Percentiles rank a stretch among this genome's conserved stretches.
Evolutionary conservation across 2,113 vertebrate species (phyloP).

Genomic region (Etheostoma spectabile): DNA sequence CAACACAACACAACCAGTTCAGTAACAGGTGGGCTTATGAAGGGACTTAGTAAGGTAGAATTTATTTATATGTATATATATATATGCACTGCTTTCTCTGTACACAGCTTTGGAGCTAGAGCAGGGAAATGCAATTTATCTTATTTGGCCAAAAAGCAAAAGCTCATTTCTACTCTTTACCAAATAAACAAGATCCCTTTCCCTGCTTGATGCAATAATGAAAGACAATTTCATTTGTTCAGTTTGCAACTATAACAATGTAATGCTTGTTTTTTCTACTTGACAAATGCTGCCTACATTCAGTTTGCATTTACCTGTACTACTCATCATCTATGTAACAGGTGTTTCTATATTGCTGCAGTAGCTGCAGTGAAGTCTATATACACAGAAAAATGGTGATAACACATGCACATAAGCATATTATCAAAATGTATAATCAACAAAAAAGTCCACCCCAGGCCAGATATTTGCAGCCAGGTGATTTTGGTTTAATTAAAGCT

Average conservation of each 20-base stretch:
- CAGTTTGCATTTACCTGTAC: neutral
- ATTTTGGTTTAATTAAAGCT: constrained; percentile 27
- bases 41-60: neutral
- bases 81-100: neutral
- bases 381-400: neutral
- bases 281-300: neutral
- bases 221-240: neutral
- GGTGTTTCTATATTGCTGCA: neutral
- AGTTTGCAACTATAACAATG: neutral
- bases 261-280: neutral
- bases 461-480: constrained; percentile 9
- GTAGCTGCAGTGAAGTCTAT: neutral
- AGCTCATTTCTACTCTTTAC: neutral
- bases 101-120: neutral
- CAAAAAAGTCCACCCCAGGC: neutral
- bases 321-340: neutral
- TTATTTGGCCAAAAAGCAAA: neutral
- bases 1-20: neutral
- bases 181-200: neutral
- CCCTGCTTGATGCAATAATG: neutral
- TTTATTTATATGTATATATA: no score
- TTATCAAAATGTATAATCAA: neutral
- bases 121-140: neutral
- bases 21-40: neutral
- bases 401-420: neutral